Evolutionary conservation across 2,888 invertebrate genomes (phyloP), one percentile per base, ranked within the genome.

Genomic region (Erpobdella octoculata): DNA sequence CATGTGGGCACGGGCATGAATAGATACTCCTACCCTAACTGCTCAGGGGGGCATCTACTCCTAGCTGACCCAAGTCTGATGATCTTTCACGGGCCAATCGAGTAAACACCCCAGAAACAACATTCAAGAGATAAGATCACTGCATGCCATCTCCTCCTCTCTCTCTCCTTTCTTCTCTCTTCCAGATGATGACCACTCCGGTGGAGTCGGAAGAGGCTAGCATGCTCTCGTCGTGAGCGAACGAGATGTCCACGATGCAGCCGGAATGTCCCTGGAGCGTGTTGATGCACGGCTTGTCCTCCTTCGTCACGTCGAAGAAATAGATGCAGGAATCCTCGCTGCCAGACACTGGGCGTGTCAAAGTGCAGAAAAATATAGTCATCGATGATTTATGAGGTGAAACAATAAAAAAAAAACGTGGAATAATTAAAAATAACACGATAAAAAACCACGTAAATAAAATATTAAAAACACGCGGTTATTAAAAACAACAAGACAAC

Each of bases 161-260:
- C 2, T 28, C 21, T 1, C 36, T 15, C 70, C 31, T 72, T 69
- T 73, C 73, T 62, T 83, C 82, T 48, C 83, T 75, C 73, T 83
- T 83, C 83, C 83, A 83, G 5, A 83, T 80, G 53, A 84, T 83
- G 3, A 83, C 82, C 75, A 79, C 79, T 6, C 84, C 92, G 76
- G 90, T 88, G 70, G 89, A 86, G 86, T 92, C 92, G 81, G 90
- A 90, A 37, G 91, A 90, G 48, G 92, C 92, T 74, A 92, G 85
- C 76, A 91, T 85, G 79, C 90, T 90, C 85, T 92, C 92, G 83
- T 92, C 91, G 84, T 91, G 91, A 84, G 91, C 92, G 83, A 92
- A 92, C 77, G 89, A 89, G 36, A 92, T 89, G 70, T 91, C 90
- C 28, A 91, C 84, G 70, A 91, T 90, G 0, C 91, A 88, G n/a